These are phyloP conservation scores for Lissocephala sabroskyi DNA, from an alignment of 2,888 invertebrate species.

Conservation along the genomic window DNA sequence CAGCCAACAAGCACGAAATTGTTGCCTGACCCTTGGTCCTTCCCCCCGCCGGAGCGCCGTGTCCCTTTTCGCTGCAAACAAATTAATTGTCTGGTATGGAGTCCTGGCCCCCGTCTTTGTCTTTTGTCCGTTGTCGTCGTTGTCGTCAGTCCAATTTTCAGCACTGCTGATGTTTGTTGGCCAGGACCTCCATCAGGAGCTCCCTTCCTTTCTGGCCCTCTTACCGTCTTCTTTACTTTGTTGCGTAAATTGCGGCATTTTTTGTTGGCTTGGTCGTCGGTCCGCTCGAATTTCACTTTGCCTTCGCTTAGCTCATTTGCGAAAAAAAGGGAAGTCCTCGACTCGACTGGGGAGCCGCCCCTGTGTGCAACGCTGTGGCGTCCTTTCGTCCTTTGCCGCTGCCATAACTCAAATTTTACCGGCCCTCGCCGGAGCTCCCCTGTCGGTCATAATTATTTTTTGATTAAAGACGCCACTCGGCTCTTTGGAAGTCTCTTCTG, in stretches of 20 bases:
- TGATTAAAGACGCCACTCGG: slow-evolving; percentile 62
- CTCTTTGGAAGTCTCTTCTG: too few species aligned
- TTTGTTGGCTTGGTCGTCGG: slow-evolving; percentile 19
- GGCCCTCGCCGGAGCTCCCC: too few species aligned
- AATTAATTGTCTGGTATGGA: slow-evolving; percentile 64
- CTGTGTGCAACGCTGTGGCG: neutral
- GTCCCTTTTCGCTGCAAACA: slow-evolving; percentile 39
- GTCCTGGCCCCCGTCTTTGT: too few species aligned
- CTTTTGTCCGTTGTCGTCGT: too few species aligned
- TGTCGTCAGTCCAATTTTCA: slow-evolving; percentile 40
- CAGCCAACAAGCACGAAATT: slow-evolving; percentile 60
- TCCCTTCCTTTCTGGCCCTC: too few species aligned
- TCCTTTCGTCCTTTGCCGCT: slow-evolving; percentile 5
- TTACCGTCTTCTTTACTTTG: slow-evolving; percentile 23
- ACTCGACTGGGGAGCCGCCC: too few species aligned
- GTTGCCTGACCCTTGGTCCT: too few species aligned
- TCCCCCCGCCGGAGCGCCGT: too few species aligned
- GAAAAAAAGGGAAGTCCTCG: too few species aligned
- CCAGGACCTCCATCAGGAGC: too few species aligned
- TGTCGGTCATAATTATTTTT: slow-evolving; percentile 63
- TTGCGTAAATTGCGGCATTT: slow-evolving; percentile 47
- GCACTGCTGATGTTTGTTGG: slow-evolving; percentile 27
- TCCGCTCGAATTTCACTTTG: slow-evolving; percentile 49
- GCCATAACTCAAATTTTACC: slow-evolving; percentile 62
- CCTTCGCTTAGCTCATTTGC: slow-evolving; percentile 57